Evolutionary conservation across 2,888 invertebrate species (phyloP), one percentile per base, ranked within the genome.

Genomic region (Parnassius glacialis): DNA sequence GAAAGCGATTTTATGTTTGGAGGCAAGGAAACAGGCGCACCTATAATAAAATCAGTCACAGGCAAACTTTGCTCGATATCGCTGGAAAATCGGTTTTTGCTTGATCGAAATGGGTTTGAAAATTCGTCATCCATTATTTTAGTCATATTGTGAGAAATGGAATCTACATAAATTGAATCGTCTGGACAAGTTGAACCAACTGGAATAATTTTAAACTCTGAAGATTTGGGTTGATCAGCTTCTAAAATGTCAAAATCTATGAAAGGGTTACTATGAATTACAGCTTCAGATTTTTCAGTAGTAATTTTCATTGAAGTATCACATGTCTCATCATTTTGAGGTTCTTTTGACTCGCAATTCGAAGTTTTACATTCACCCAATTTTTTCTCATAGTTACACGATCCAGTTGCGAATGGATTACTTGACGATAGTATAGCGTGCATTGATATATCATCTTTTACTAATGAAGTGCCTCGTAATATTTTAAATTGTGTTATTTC

Each of bases 21-120:
- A 25, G 90, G 89, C 13, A 90, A 75, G 47, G 91, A 90, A 45
- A 92, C 92, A n/a, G 92, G 92, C 52, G 91, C 92, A 50, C 92
- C 92, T 64, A 92, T 92, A 44, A 88, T 90, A 69, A 92, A 92
- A 70, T 92, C 88, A n/a, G 89, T 76, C 16, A 80, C 70, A 0
- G 81, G 83, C 47, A 73, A 65, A 60, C 73, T 70, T 55, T 78
- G 77, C 59, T 71, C 70, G 53, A 75, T 54, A 56, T 68, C 61
- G 20, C 41, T 62, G 9, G 70, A 45, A 51, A 70, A 73, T 62
- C 76, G 78, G 52, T 80, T 76, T 65, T 83, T 80, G 67, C 83
- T 82, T 48, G 79, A 69, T 64, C 86, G 84, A 67, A 90, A 88
- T 16, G 88, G 90, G 70, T 90, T 90, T 44, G 84, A 70, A 64